phyloP scores from a whole-genome alignment of 2,888 invertebrate genomes.

The Melanostoma mellinum region DNA sequence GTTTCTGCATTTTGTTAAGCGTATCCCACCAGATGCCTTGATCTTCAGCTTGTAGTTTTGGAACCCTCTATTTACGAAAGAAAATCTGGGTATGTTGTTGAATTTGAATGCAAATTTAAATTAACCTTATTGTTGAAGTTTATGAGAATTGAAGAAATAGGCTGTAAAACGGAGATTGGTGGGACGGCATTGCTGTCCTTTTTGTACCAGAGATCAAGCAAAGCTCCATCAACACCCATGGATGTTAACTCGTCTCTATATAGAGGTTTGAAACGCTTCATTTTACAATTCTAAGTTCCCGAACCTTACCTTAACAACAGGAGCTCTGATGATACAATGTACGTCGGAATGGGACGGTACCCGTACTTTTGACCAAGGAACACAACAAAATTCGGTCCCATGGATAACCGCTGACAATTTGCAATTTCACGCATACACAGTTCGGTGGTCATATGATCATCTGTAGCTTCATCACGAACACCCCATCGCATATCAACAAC shows the following conservation, averaged over 20 bases:
- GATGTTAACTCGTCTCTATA: slow-evolving; percentile 90
- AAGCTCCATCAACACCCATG: slow-evolving; percentile 90
- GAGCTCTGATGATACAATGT: slow-evolving; percentile 95
- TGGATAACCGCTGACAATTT: slow-evolving; percentile 97
- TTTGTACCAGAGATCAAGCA: slow-evolving; percentile 97
- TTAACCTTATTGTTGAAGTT: slow-evolving; percentile 98
- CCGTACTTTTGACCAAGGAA: slow-evolving; percentile 99
- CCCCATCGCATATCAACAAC: slow-evolving; percentile 99
- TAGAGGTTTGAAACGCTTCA: background rate
- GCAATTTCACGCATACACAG: slow-evolving; percentile 99
- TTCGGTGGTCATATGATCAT: slow-evolving; percentile 99
- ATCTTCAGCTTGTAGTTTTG: slow-evolving; percentile 97
- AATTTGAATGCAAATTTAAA: background rate
- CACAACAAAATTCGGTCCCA: slow-evolving; percentile 99
- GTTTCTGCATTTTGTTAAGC: slow-evolving; percentile 95
- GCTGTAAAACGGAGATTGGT: slow-evolving; percentile 96
- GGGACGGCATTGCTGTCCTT: slow-evolving; percentile 98
- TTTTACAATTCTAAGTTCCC: background rate
- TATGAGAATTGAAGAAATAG: slow-evolving; percentile 97
- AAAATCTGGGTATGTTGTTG: background rate
- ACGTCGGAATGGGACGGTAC: slow-evolving; percentile 97
- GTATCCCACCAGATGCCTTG: slow-evolving; percentile 99
- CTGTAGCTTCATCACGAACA: slow-evolving; percentile 98
- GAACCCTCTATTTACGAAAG: slow-evolving; percentile 87
- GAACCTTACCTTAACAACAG: slow-evolving; percentile 85